Percentiles rank a stretch among this genome's conserved stretches.
phyloP scores from a whole-genome alignment of 1,140 invertebrate species.

The Aricia agestis region DNA sequence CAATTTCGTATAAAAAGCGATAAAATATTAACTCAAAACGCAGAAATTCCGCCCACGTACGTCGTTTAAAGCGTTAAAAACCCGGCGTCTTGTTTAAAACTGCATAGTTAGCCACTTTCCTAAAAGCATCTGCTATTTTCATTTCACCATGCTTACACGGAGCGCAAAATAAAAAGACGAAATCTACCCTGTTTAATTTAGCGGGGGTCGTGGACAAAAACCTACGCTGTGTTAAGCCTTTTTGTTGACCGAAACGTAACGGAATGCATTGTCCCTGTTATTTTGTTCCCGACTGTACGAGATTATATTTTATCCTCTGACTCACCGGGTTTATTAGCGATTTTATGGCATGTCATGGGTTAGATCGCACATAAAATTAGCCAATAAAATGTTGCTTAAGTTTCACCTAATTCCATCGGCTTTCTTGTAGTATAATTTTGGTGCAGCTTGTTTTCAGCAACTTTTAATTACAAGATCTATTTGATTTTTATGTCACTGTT shows the following conservation, averaged over 20 bases:
- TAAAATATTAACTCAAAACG: slow-evolving; percentile 18
- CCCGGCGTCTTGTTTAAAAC: slow-evolving; percentile 35
- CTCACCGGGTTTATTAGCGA: slow-evolving; percentile 51
- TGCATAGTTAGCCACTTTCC: slow-evolving; percentile 35
- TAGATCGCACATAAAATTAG: neutral
- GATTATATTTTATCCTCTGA: slow-evolving; percentile 51
- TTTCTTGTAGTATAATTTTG: neutral
- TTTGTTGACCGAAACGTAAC: slow-evolving; percentile 64
- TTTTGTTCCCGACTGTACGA: slow-evolving; percentile 52
- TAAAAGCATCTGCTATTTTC: slow-evolving; percentile 37
- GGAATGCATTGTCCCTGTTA: slow-evolving; percentile 69
- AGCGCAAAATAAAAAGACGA: slow-evolving; percentile 48
- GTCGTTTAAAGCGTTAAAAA: slow-evolving; percentile 32
- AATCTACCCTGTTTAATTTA: slow-evolving; percentile 71
- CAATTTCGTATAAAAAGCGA: neutral
- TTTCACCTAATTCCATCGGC: neutral
- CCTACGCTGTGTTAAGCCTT: slow-evolving; percentile 51
- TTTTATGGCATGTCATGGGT: slow-evolving; percentile 3
- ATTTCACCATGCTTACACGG: slow-evolving; percentile 24
- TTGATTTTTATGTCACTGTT: too few relatives aligned
- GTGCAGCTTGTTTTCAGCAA: too few relatives aligned
- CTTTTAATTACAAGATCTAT: too few relatives aligned
- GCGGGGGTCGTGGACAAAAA: slow-evolving; percentile 64
- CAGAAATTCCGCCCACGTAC: slow-evolving; percentile 26
- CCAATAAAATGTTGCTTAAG: slow-evolving; percentile 1